Conservation (phyloP, 2,113 vertebrate species). For the Rallus limicola region DNA sequence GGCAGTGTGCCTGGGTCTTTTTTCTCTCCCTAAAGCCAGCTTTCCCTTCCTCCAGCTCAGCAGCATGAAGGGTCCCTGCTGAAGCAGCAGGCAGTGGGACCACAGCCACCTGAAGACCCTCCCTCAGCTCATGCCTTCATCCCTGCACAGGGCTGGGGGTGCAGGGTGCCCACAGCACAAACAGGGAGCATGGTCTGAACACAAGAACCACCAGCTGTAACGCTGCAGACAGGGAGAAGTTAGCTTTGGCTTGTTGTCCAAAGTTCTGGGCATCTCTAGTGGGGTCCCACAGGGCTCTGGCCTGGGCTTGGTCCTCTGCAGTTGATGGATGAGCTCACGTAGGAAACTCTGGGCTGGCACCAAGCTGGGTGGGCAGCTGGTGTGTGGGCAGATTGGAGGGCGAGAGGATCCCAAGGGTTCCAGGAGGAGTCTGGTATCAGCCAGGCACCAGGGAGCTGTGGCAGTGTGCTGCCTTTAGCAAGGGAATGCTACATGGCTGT, state of each 20-base stretch:
- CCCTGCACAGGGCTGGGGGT: background rate
- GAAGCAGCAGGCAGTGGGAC: background rate
- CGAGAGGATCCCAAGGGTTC: background rate
- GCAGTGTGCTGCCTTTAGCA: background rate
- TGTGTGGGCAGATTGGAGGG: rapidly evolving
- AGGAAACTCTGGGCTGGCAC: background rate
- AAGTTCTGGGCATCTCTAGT: background rate
- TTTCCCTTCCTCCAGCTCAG: background rate
- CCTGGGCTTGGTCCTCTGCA: background rate
- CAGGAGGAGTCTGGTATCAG: background rate
- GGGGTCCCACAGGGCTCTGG: background rate
- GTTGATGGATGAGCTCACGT: rapidly evolving
- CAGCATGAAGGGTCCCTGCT: rapidly evolving
- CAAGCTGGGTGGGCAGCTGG: background rate
- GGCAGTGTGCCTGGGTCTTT: background rate
- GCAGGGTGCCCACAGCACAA: rapidly evolving
- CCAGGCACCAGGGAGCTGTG: background rate
- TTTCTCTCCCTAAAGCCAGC: background rate
- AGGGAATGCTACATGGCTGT: background rate
- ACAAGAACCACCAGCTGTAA: background rate
- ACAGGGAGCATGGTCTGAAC: rapidly evolving
- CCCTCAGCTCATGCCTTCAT: background rate
- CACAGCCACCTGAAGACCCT: rapidly evolving
- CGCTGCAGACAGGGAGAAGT: background rate
- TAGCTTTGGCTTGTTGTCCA: background rate